These are phyloP conservation scores for Leucoraja erinaceus DNA, from an alignment of 2,113 vertebrate genomes.

Conservation along the genomic window DNA sequence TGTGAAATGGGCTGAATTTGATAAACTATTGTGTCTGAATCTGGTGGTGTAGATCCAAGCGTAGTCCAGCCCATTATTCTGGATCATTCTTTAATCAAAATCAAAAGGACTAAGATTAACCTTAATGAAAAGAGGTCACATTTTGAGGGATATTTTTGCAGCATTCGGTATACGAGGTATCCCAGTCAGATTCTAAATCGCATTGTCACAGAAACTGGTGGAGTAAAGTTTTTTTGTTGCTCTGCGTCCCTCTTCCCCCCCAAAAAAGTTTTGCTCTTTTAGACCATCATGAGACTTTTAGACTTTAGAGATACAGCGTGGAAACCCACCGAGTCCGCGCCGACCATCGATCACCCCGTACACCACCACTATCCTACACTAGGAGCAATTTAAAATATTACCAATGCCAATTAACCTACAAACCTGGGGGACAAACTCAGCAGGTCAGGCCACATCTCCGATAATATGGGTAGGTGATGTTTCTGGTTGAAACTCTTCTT, in stretches of 20 bases:
- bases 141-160: neutral
- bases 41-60: neutral
- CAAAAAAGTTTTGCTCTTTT: neutral
- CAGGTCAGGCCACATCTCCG: no score
- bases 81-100: slow-evolving; percentile 3
- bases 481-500: no score
- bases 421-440: no score
- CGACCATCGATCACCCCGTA: no score
- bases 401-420: no score
- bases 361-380: no score
- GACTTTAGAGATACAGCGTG: no score
- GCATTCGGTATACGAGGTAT: neutral
- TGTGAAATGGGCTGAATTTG: slow-evolving; percentile 1
- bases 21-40: slow-evolving; percentile 7
- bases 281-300: neutral
- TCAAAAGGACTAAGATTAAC: neutral
- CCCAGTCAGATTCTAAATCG: neutral
- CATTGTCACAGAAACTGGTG: neutral
- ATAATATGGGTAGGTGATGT: no score
- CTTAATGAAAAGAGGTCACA: neutral
- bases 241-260: no score
- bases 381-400: no score
- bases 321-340: no score
- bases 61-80: neutral
- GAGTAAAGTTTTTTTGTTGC: neutral